Base-by-base conservation (phyloP, 2,797 vertebrate species). In the Micrastur ruficollis region DNA sequence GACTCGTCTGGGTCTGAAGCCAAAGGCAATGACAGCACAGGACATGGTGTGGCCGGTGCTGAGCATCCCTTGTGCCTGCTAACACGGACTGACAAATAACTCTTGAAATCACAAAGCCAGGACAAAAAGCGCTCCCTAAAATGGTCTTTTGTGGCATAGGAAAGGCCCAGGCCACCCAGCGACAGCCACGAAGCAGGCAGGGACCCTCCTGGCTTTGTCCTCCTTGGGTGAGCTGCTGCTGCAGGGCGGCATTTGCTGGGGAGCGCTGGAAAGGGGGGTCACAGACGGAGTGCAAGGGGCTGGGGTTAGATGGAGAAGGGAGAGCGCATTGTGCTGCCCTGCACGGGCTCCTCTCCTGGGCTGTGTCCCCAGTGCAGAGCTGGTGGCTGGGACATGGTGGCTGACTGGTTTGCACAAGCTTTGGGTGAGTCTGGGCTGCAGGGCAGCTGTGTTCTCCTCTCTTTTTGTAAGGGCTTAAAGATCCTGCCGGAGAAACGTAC, bases 1-100 rank as follows among this genome's bases (percentile, higher is more conserved):
- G 0, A 0, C 44, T 75, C 0, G 1, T 27, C 46, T 63, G 61
- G 11, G 12, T 67, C 32, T 76, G 81, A 59, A 59, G 86, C 46
- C 81, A 80, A 62, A 75, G 71, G 63, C 63, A 66, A 14, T 20
- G 42, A 29, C 1, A 15, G 13, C 1, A 0, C 49, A 65, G 63
- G 47, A 52, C 10, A 6, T 6, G 22, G 42, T 61, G 21, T 1
- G 2, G 42, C 8, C 1, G 0, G 53, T 21, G 66, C 65, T 38
- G 65, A 53, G 19, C 1, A 0, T 63, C 22, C 38, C 55, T 71
- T 6, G 0, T 0, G 3, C 44, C 59, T 91, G 44, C 32, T 55
- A 3, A 23, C 2, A 3, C 4, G 25, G 27, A 19, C 42, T 58
- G 53, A 34, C 3, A 9, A 36, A 31, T 62, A 81, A 31, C 4